phyloP scores from a whole-genome alignment of 2,113 vertebrate genomes.

The Anoplopoma fimbria region DNA sequence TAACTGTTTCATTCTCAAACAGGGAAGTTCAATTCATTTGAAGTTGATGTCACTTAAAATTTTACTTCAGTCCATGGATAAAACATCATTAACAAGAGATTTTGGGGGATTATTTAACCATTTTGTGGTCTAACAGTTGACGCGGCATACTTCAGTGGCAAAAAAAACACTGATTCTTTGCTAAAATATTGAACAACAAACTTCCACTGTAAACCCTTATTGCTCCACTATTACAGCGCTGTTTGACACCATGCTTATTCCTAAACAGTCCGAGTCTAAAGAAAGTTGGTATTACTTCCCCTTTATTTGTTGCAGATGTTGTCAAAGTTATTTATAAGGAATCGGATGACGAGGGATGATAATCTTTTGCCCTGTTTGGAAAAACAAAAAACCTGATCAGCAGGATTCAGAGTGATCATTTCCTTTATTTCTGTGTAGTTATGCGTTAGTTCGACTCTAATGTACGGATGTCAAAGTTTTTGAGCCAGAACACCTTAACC shows the following conservation, averaged over 20 bases:
- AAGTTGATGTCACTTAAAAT: background rate
- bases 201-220: background rate
- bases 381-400: background rate
- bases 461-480: background rate
- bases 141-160: background rate
- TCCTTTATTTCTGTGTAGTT: background rate
- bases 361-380: background rate
- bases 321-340: background rate
- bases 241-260: background rate
- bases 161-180: background rate
- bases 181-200: background rate
- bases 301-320: background rate
- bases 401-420: background rate
- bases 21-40: too few relatives aligned
- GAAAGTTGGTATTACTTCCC: background rate
- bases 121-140: background rate
- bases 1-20: background rate
- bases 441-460: background rate
- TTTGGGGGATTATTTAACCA: background rate
- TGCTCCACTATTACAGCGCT: background rate
- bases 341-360: background rate
- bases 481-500: background rate
- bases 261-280: background rate
- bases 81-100: background rate
- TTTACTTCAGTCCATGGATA: background rate